These are phyloP conservation scores for Xestia c-nigrum DNA, from an alignment of 2,888 invertebrate genomes.

Conservation along the genomic window DNA sequence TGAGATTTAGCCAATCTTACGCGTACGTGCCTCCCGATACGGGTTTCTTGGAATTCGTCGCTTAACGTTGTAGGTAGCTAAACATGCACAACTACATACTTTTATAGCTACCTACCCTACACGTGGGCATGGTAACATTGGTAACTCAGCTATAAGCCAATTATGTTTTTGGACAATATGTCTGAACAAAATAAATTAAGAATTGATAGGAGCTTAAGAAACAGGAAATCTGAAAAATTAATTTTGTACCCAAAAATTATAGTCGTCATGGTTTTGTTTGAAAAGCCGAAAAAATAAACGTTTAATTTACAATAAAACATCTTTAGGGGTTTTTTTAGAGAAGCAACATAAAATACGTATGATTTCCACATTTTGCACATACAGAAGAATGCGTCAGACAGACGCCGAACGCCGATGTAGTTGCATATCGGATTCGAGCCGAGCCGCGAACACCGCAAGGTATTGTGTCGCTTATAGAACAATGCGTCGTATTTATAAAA, in stretches of 20 bases:
- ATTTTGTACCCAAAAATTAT: background rate
- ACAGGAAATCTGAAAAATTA: background rate
- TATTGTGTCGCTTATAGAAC: conserved; percentile 90
- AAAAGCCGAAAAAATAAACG: background rate
- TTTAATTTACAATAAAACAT: background rate
- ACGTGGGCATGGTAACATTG: conserved; percentile 45
- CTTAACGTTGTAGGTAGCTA: conserved; percentile 77
- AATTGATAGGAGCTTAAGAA: background rate
- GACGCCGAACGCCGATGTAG: conserved; percentile 74
- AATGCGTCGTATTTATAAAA: conserved; percentile 90
- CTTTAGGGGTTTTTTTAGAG: background rate
- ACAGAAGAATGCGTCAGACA: conserved; percentile 83
- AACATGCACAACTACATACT: conserved; percentile 74
- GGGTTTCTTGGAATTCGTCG: conserved; percentile 86
- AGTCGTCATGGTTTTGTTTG: background rate
- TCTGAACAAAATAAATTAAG: conserved; percentile 7
- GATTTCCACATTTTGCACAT: conserved; percentile 67
- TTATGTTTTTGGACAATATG: background rate
- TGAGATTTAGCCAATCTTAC: conserved; percentile 85
- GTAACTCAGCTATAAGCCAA: conserved; percentile 36
- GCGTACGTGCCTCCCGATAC: conserved; percentile 88
- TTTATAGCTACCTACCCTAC: conserved; percentile 62
- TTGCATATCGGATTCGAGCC: conserved; percentile 85
- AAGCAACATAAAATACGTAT: conserved; percentile 36
- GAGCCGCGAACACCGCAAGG: conserved; percentile 83